Base-by-base conservation (phyloP, 2,888 invertebrate species). In the Ophioninae sp. region DNA sequence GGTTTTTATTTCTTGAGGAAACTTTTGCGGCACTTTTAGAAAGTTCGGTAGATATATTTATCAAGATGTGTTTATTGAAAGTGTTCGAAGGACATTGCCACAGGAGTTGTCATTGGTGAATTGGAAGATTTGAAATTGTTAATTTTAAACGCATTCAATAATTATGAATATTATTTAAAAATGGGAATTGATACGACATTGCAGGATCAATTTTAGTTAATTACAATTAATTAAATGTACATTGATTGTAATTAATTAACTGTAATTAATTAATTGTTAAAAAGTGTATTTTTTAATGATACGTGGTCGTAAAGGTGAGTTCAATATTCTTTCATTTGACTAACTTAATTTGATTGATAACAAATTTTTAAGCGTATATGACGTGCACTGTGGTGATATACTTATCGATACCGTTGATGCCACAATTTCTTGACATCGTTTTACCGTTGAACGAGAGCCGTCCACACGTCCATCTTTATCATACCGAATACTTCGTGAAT, bases 401-500 rank as follows among this genome's bases (percentile, higher is more conserved):
- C 44, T 62, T 79, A 10, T 6, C 13, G 0, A 65, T 79, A 44
- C 83, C 79, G 13, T 20, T 76, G 8, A 8, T 62, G 44, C 79
- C 79, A 17, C 37, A 17, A 61, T 57, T 83, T 6, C 56, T 83
- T 5, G 41, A 79, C 57, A 10, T 76, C 1, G 23, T 83, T 65
- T 2, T 68, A 30, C 83, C 76, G 0, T 57, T 59, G 21, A 79
- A 83, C n/a, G 72, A 72, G 37, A 76, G 59, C 37, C 83, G 76
- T 17, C 21, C n/a, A 17, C 75, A 20, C 0, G 41, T 41, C 5
- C 72, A 72, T 72, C 44, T 83, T 0, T 79, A 83, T 68, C 61
- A 44, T 0, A 79, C 72, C 0, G 37, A 79, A 37, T 83, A 68
- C 41, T 67, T 76, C 39, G 44, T 78, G 2, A 75, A 82, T 72